phyloP scores from a whole-genome alignment of 2,797 vertebrate genomes.

The Antennarius maculatus region DNA sequence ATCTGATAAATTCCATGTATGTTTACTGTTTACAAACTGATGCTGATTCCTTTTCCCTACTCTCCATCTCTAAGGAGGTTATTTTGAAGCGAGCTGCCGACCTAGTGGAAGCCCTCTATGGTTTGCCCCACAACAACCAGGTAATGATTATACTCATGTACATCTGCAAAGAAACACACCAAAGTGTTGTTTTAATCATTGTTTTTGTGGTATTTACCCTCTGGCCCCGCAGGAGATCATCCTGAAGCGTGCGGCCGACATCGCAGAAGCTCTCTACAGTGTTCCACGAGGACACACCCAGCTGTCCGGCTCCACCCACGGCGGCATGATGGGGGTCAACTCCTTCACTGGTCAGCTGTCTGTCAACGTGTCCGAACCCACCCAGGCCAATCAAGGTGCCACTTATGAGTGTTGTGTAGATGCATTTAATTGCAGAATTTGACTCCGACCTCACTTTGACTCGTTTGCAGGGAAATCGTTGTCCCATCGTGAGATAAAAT shows the following conservation, averaged over 20 bases:
- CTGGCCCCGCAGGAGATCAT: conserved; percentile 89
- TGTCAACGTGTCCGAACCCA: conserved; percentile 93
- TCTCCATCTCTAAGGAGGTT: conserved; percentile 85
- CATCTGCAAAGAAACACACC: not conserved
- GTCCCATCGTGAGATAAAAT: not conserved
- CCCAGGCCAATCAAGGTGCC: conserved; percentile 95
- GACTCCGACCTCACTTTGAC: not conserved
- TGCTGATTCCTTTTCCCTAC: not conserved
- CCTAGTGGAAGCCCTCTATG: conserved; percentile 96
- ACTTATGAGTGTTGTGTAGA: not conserved
- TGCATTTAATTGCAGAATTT: not conserved
- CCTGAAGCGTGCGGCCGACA: conserved; percentile 96
- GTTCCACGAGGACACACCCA: conserved; percentile 97
- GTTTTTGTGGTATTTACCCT: conserved; percentile 6
- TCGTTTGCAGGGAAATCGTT: not conserved
- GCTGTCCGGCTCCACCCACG: conserved; percentile 90
- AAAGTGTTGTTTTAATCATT: not conserved
- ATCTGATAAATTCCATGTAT: not conserved
- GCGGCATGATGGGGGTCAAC: conserved; percentile 97
- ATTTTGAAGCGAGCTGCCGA: conserved; percentile 98
- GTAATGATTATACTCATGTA: conserved; percentile 51
- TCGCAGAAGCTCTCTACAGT: conserved; percentile 97
- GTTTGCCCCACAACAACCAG: conserved; percentile 98
- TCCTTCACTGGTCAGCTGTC: conserved; percentile 97
- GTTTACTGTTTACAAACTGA: conserved; percentile 1